A percentile compares a stretch with the other conserved stretches of the same genome.
phyloP scores from a whole-genome alignment of 2,888 invertebrate species.

The Caenorhabditis japonica region DNA sequence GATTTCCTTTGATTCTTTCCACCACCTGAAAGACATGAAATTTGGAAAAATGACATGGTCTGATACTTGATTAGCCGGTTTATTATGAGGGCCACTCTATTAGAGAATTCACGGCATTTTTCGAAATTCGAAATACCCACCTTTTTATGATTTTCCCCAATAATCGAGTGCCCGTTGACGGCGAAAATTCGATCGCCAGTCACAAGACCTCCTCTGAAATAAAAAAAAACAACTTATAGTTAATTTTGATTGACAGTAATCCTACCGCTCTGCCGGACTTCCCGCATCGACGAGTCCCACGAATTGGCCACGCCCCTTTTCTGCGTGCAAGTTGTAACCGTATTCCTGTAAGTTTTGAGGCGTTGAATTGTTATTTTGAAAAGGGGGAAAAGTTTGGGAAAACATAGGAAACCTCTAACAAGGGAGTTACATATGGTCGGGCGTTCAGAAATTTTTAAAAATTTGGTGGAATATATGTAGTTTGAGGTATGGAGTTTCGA shows the following conservation, averaged over 20 bases:
- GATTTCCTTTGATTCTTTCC: slow-evolving; percentile 71
- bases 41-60: no score
- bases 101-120: no score
- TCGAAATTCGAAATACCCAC: slow-evolving; percentile 35
- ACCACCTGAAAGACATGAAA: slow-evolving; percentile 65
- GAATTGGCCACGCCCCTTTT: slow-evolving; percentile 72
- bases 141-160: slow-evolving; percentile 71
- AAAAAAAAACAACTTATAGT: no score
- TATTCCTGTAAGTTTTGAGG: slow-evolving; percentile 67
- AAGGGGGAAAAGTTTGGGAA: slow-evolving; percentile 32
- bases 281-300: slow-evolving; percentile 72
- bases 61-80: no score
- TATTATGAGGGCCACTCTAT: no score
- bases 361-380: background rate
- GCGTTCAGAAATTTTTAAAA: no score
- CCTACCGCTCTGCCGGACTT: slow-evolving; percentile 54
- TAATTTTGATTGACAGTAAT: background rate
- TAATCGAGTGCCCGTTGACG: slow-evolving; percentile 74
- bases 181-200: slow-evolving; percentile 75
- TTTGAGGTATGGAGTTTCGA: no score
- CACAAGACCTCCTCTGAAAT: slow-evolving; percentile 67
- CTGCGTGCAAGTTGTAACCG: slow-evolving; percentile 76
- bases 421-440: no score
- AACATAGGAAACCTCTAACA: no score
- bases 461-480: no score